Evolutionary conservation across 1,140 invertebrate genomes (phyloP).

Genomic region (Drosophila sp.): DNA sequence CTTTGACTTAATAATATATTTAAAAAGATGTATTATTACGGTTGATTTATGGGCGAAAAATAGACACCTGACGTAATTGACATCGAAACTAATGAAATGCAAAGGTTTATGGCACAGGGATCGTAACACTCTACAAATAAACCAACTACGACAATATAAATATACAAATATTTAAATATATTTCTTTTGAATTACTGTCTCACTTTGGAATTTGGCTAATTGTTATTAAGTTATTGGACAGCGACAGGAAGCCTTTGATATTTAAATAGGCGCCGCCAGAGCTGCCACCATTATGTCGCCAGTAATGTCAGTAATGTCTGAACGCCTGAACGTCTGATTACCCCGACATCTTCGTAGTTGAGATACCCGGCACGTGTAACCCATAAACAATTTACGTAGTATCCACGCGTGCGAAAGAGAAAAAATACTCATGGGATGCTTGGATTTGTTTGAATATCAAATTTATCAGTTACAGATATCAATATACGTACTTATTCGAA

Average conservation of each 20-base stretch:
- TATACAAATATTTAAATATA: conserved; percentile 16
- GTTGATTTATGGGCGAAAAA: conserved; percentile 3
- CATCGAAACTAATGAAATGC: conserved; percentile 44
- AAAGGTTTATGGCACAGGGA: conserved; percentile 43
- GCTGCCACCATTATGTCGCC: conserved; percentile 19
- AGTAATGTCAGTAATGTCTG: too few relatives aligned
- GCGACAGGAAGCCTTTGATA: conserved; percentile 44
- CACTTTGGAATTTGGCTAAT: conserved; percentile 46
- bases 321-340: background rate
- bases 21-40: background rate
- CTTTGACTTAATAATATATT: conserved; percentile 13
- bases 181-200: conserved; percentile 19
- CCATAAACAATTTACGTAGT: conserved; percentile 67
- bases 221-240: conserved; percentile 23
- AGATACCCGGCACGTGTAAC: conserved; percentile 69
- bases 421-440: background rate
- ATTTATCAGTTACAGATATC: too few relatives aligned
- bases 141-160: conserved; percentile 7
- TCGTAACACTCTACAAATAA: conserved; percentile 4
- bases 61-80: conserved; percentile 15
- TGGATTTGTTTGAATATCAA: background rate
- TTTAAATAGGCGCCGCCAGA: conserved; percentile 40
- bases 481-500: too few relatives aligned
- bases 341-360: conserved; percentile 31
- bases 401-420: conserved; percentile 6